These are phyloP conservation scores for Saguinus imperator DNA, from an alignment of 2,113 vertebrate genomes.

Conservation along the genomic window DNA sequence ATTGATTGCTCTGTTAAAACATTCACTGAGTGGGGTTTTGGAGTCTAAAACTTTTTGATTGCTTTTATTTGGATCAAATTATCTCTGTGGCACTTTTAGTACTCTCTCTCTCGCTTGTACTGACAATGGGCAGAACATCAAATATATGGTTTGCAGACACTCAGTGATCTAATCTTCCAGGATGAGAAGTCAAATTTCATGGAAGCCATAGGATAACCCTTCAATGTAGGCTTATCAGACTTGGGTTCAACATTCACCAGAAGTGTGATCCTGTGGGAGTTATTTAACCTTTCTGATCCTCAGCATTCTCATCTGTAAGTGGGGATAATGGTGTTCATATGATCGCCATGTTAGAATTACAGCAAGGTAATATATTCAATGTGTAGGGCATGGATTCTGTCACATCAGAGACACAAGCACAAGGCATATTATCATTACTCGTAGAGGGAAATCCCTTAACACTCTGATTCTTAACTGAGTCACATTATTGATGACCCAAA, in stretches of 20 bases:
- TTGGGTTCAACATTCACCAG: background rate
- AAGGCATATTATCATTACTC: slow-evolving; percentile 5
- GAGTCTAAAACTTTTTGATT: background rate
- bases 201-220: background rate
- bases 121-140: background rate
- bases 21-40: background rate
- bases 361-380: background rate
- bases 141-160: background rate
- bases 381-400: background rate
- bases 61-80: background rate
- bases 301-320: slow-evolving; percentile 10
- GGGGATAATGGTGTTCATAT: background rate
- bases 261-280: background rate
- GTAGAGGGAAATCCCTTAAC: slow-evolving; percentile 58
- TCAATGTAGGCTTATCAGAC: background rate
- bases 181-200: background rate
- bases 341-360: background rate
- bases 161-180: background rate
- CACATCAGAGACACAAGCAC: background rate
- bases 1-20: background rate
- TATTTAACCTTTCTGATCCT: background rate
- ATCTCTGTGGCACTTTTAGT: background rate
- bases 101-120: background rate
- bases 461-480: slow-evolving; percentile 62
- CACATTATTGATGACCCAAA: slow-evolving; percentile 73